phyloP scores from a whole-genome alignment of 30 jellyfish, hydroid and myxozoan genomes.

The Turritopsis rubra region DNA sequence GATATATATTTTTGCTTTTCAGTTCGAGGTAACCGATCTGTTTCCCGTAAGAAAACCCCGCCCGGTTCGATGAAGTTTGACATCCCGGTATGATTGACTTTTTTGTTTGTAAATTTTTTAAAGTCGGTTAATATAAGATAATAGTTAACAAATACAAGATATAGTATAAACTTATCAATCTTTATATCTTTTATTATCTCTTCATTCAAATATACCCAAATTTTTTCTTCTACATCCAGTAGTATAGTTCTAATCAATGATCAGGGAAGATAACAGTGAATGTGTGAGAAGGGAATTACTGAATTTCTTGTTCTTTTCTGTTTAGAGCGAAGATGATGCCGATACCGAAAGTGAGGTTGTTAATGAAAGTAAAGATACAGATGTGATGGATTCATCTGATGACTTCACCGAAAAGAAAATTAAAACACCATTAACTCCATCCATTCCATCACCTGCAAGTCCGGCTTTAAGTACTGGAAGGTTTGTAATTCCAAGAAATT shows the following conservation, averaged over 20 bases:
- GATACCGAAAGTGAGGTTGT: background rate
- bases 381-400: conserved; percentile 20
- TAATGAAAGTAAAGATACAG: conserved; percentile 2
- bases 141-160: background rate
- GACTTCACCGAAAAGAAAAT: conserved; percentile 14
- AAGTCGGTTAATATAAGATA: background rate
- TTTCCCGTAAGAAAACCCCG: conserved; percentile 1
- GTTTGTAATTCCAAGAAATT: conserved; percentile 12
- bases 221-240: no score
- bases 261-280: background rate
- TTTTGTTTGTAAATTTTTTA: background rate
- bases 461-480: conserved; percentile 98
- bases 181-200: background rate
- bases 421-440: conserved; percentile 52
- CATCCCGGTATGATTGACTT: background rate
- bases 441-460: conserved; percentile 91
- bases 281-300: background rate
- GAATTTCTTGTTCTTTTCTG: background rate
- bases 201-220: no score
- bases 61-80: conserved; percentile 22
- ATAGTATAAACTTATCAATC: background rate
- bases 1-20: background rate
- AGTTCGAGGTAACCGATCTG: background rate
- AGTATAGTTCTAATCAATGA: no score
- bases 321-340: conserved; percentile 30